A percentile compares a stretch with the other conserved stretches of the same genome.
These are phyloP conservation scores for Sardina pilchardus DNA, from an alignment of 2,113 vertebrate genomes.

Conservation along the genomic window DNA sequence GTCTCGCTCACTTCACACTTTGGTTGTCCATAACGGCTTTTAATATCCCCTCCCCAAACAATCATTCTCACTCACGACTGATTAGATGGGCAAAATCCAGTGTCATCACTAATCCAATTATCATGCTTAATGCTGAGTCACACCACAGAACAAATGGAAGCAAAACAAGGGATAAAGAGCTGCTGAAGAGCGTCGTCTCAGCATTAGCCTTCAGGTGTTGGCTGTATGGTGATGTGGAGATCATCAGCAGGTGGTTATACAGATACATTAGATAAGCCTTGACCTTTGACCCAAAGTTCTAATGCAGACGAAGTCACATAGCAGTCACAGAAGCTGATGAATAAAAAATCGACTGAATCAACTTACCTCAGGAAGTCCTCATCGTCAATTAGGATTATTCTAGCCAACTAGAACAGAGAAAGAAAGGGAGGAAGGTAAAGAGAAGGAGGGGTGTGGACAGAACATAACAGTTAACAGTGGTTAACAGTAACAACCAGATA, in stretches of 20 bases:
- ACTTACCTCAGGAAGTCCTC: background rate
- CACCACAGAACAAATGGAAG: background rate
- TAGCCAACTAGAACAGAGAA: background rate
- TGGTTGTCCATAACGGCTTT: conserved; percentile 43
- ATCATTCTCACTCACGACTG: conserved; percentile 34
- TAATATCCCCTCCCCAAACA: conserved; percentile 43
- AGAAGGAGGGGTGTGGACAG: background rate
- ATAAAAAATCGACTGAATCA: background rate
- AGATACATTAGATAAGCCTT: background rate
- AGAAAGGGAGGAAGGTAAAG: background rate
- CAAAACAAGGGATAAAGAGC: background rate
- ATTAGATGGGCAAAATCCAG: conserved; percentile 33
- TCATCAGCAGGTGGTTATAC: background rate
- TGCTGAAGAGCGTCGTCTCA: too few species aligned
- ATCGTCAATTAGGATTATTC: background rate
- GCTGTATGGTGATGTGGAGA: background rate
- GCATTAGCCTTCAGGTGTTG: background rate
- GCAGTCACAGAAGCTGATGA: background rate
- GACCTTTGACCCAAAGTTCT: background rate
- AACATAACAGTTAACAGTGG: conserved; percentile 16
- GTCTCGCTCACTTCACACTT: conserved; percentile 29
- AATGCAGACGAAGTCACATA: background rate
- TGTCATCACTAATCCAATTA: conserved; percentile 51
- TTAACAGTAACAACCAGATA: background rate
- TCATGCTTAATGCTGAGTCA: background rate